Conservation (phyloP, 2,797 vertebrate genomes). For the Spheniscus humboldti region DNA sequence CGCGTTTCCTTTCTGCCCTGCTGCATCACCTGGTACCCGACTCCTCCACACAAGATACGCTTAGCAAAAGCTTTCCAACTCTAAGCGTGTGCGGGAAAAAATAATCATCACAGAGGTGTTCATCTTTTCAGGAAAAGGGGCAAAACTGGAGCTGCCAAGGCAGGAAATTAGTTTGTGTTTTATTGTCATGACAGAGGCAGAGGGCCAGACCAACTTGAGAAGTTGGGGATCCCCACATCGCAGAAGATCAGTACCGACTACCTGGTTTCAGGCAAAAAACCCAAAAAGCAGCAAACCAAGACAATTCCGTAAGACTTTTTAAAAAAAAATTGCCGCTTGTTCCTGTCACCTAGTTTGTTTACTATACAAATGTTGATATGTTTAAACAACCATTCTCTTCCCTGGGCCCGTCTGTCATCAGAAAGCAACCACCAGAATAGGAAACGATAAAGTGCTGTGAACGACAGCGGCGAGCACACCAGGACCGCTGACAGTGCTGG, state of each 20-base stretch:
- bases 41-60: background rate
- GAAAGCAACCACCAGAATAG: slow-evolving; percentile 1
- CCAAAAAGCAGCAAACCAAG: background rate
- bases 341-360: slow-evolving; percentile 1
- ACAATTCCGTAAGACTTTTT: background rate
- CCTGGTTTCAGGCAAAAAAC: background rate
- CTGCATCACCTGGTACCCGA: background rate
- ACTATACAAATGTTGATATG: background rate
- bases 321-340: background rate
- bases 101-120: background rate
- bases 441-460: background rate
- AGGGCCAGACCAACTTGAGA: background rate
- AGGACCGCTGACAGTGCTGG: background rate
- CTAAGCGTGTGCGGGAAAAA: background rate
- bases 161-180: background rate
- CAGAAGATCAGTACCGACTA: background rate
- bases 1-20: accelerated
- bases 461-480: background rate
- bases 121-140: background rate
- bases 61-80: background rate
- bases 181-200: background rate
- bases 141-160: background rate
- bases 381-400: background rate
- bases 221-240: background rate
- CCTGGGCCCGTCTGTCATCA: background rate